These are phyloP conservation scores for Coelopa pilipes DNA, from an alignment of 2,888 invertebrate species.

Conservation along the genomic window DNA sequence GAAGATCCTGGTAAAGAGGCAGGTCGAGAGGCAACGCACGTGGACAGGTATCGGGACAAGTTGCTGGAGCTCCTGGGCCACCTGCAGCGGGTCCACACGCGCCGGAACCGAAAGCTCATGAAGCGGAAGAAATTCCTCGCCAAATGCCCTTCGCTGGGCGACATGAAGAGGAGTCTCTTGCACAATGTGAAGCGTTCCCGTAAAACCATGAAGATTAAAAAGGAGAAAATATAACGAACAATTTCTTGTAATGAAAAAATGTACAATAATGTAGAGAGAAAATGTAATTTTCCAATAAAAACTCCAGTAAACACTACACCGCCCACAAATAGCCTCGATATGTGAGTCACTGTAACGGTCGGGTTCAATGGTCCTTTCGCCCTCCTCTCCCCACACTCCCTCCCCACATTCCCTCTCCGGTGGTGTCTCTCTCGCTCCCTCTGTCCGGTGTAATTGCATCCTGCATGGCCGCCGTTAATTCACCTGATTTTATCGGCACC, in stretches of 20 bases:
- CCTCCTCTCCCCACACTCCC: too few relatives aligned
- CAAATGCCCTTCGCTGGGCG: conserved; percentile 10
- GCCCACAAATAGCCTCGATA: background rate
- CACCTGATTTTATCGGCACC: conserved; percentile 4
- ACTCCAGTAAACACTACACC: background rate
- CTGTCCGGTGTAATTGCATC: background rate
- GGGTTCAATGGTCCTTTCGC: background rate
- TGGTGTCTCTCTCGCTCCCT: too few relatives aligned
- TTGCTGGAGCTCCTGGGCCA: conserved; percentile 46
- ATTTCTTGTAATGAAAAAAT: background rate
- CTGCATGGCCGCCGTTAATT: conserved; percentile 6
- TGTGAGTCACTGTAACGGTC: background rate
- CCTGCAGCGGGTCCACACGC: conserved; percentile 48
- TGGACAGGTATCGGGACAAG: conserved; percentile 50
- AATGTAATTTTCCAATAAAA: conserved; percentile 6
- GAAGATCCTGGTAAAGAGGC: conserved; percentile 40
- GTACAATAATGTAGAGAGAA: background rate
- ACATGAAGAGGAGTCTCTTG: conserved; percentile 17
- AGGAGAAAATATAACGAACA: background rate
- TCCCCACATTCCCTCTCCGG: too few relatives aligned
- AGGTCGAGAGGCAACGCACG: conserved; percentile 44
- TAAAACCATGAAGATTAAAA: background rate
- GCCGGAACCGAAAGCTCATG: conserved; percentile 48
- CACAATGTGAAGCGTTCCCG: background rate
- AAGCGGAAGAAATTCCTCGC: conserved; percentile 42